Evolutionary conservation across 2,797 vertebrate genomes (phyloP), one percentile per base, ranked within the genome.

Genomic region (Monodelphis domestica): DNA sequence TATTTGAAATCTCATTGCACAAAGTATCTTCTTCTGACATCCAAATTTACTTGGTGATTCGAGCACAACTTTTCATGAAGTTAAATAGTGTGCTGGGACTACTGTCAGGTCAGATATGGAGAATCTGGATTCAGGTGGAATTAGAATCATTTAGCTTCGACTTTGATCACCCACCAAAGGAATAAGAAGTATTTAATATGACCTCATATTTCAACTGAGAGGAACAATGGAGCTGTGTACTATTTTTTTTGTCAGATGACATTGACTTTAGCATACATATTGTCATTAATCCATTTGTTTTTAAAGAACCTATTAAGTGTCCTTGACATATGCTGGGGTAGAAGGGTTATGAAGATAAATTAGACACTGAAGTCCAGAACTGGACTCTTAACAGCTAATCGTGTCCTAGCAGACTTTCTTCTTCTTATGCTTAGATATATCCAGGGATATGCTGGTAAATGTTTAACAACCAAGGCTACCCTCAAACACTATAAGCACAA

Each of bases 1-100:
- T 26, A 53, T 94, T 95, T 70, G 95, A 55, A 94, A 54, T 33
- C 93, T 95, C 51, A 55, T 38, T 91, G 26, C 51, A 92, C 26
- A 78, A 90, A 96, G 28, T 87, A 57, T 0, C n/a, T 91, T 89
- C 33, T 21, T 90, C 50, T 89, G 38, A 96, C 89, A 12, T 89
- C 24, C 93, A 3, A 56, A 33, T 92, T 92, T 95, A 28, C 3
- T 26, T 54, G 38, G 6, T 89, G 89, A 91, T 29, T 90, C 51
- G 38, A 84, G 70, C 38, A 17, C 2, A 24, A 26, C 1, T 45
- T 84, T 84, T 84, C 45, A 84, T 84, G 1, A 78, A 84, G 38
- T 45, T 45, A 84, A 45, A 84, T 78, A 78, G 7, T 78, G 6
- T 78, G 6, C 6, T 78, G 7, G n/a, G 6, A 17, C 63, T 78